phyloP scores from a whole-genome alignment of 2,797 vertebrate genomes.

The Anabas testudineus region DNA sequence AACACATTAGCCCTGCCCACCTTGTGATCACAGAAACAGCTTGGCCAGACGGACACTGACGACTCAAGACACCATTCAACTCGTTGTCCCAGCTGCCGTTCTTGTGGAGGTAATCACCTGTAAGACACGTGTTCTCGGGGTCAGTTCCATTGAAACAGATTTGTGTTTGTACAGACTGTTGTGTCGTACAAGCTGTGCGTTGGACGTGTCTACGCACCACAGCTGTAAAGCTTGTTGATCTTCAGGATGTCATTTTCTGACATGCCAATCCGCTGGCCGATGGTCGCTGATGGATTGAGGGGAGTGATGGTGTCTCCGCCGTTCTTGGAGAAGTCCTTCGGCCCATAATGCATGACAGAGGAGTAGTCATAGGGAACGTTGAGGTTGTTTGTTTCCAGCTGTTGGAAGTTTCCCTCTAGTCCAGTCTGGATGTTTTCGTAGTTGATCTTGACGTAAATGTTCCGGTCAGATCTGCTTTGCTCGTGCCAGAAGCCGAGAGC shows the following conservation, averaged over 20 bases:
- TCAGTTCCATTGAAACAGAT: not conserved
- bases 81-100: too few relatives aligned
- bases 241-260: slow-evolving; percentile 23
- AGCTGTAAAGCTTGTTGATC: slow-evolving; percentile 27
- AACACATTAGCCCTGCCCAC: too few relatives aligned
- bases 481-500: slow-evolving; percentile 12
- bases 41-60: too few relatives aligned
- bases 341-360: slow-evolving; percentile 29
- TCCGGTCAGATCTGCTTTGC: slow-evolving; percentile 27
- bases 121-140: too few relatives aligned
- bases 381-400: not conserved
- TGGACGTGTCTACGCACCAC: too few relatives aligned
- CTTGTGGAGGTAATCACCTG: too few relatives aligned
- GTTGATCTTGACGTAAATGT: slow-evolving; percentile 21
- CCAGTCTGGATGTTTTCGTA: rapidly evolving
- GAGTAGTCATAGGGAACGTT: slow-evolving; percentile 20
- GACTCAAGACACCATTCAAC: too few relatives aligned
- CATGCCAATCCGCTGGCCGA: slow-evolving; percentile 9
- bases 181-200: too few relatives aligned
- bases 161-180: slow-evolving; percentile 12
- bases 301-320: too few relatives aligned
- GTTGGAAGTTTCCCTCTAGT: rapidly evolving
- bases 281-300: too few relatives aligned
- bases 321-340: slow-evolving; percentile 1
- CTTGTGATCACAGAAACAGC: too few relatives aligned